These are phyloP conservation scores for Zaprionus nigranus DNA, from an alignment of 1,140 invertebrate genomes.

Conservation along the genomic window DNA sequence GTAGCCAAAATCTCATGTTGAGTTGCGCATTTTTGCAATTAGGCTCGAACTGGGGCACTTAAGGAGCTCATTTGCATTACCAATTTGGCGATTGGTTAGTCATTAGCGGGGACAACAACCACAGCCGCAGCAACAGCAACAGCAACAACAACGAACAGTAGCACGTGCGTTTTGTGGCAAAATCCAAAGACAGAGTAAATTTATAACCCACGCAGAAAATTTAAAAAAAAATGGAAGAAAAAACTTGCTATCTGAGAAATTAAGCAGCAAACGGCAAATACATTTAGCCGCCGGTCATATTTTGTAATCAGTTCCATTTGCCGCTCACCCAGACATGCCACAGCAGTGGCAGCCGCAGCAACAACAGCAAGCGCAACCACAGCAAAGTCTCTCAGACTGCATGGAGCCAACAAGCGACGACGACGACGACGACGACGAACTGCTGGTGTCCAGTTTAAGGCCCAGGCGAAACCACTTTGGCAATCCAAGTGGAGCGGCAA, in stretches of 20 bases:
- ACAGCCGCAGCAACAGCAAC: slow-evolving; percentile 27
- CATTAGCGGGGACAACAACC: slow-evolving; percentile 35
- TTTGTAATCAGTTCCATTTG: slow-evolving; percentile 83
- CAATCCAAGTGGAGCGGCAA: slow-evolving; percentile 44
- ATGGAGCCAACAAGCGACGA: slow-evolving; percentile 37
- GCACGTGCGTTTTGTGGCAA: slow-evolving; percentile 59
- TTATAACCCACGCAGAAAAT: slow-evolving; percentile 72
- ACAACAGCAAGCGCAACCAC: slow-evolving; percentile 54
- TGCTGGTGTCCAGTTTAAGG: slow-evolving; percentile 27
- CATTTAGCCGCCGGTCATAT: slow-evolving; percentile 81
- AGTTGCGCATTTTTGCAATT: slow-evolving; percentile 17
- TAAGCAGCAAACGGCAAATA: slow-evolving; percentile 80
- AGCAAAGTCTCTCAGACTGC: slow-evolving; percentile 59
- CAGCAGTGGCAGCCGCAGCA: slow-evolving; percentile 46
- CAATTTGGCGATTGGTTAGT: slow-evolving; percentile 52
- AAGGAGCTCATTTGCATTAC: slow-evolving; percentile 54
- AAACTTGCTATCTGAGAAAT: slow-evolving; percentile 72
- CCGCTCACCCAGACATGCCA: slow-evolving; percentile 84
- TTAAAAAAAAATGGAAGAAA: slow-evolving; percentile 25
- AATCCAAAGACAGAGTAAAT: slow-evolving; percentile 38
- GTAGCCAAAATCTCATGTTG: slow-evolving; percentile 9
- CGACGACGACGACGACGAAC: not conserved
- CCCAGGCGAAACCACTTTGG: slow-evolving; percentile 41
- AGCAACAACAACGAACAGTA: slow-evolving; percentile 56
- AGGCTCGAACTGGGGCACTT: slow-evolving; percentile 41